A percentile compares a stretch with the other conserved stretches of the same genome.
phyloP scores from a whole-genome alignment of 2,888 invertebrate genomes.

The Drosophila colorata region DNA sequence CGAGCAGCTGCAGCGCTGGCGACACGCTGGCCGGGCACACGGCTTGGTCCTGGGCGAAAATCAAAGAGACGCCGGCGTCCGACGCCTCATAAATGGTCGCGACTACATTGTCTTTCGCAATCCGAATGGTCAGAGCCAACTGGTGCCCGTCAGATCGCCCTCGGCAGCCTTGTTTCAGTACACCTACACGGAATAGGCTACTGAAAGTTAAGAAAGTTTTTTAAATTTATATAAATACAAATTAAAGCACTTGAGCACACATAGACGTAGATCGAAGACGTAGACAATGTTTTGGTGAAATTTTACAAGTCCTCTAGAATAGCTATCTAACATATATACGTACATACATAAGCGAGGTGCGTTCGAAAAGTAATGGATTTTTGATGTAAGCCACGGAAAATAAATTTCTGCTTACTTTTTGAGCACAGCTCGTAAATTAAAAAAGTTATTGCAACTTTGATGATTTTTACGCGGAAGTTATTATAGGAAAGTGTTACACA shows the following conservation, averaged over 20 bases:
- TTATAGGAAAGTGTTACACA: no score
- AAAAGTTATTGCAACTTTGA: conserved; percentile 4
- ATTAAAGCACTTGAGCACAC: conserved; percentile 15
- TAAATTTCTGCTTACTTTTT: not conserved
- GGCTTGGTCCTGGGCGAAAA: conserved; percentile 60
- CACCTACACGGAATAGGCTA: conserved; percentile 83
- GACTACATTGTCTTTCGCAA: conserved; percentile 90
- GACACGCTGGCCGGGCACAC: conserved; percentile 44
- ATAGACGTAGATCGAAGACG: conserved; percentile 33
- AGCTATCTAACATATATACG: no score
- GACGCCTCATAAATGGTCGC: conserved; percentile 90
- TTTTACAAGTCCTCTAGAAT: conserved; percentile 13
- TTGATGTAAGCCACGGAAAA: no score
- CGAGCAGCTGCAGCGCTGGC: conserved; percentile 54
- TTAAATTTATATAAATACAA: not conserved
- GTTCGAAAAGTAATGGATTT: not conserved
- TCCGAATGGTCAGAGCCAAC: conserved; percentile 87
- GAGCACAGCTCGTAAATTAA: not conserved
- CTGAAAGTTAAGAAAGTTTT: not conserved
- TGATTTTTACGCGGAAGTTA: no score
- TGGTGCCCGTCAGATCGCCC: conserved; percentile 91
- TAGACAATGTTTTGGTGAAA: conserved; percentile 48
- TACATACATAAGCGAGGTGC: not conserved
- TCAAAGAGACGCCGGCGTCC: conserved; percentile 82
- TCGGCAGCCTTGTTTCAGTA: conserved; percentile 92